Conservation (phyloP, 2,888 invertebrate genomes). For the Cyaniris semiargus region DNA sequence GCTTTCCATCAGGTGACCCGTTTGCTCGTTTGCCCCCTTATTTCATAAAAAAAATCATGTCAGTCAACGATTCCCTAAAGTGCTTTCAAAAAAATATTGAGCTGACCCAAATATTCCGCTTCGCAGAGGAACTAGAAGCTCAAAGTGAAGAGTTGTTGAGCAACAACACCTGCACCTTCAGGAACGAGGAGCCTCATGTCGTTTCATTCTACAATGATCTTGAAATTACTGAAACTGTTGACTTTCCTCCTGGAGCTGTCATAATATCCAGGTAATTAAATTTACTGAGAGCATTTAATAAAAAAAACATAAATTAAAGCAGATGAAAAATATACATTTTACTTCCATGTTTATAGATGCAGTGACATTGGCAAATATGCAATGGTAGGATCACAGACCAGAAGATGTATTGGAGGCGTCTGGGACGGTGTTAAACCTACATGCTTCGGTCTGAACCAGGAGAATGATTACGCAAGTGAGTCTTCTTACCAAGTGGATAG, state of each 20-base stretch:
- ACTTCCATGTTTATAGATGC: conserved; percentile 77
- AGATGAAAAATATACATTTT: not conserved
- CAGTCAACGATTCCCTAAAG: too few relatives aligned
- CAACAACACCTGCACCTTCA: conserved; percentile 88
- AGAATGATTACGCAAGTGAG: conserved; percentile 92
- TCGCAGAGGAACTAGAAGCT: conserved; percentile 73
- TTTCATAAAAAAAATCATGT: too few relatives aligned
- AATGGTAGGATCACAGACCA: conserved; percentile 86
- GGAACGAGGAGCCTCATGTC: conserved; percentile 89
- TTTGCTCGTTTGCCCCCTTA: too few relatives aligned
- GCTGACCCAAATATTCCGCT: not conserved
- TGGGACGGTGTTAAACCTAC: conserved; percentile 90
- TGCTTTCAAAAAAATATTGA: not conserved
- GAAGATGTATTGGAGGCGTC: conserved; percentile 87
- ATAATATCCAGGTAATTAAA: conserved; percentile 81
- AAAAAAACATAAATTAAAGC: not conserved
- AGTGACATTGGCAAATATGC: conserved; percentile 92
- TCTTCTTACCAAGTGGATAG: conserved; percentile 40
- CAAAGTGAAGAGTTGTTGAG: conserved; percentile 74
- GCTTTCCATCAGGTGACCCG: too few relatives aligned
- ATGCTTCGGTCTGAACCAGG: conserved; percentile 91
- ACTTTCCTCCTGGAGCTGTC: conserved; percentile 87
- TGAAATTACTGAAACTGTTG: conserved; percentile 87
- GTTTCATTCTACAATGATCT: conserved; percentile 90
- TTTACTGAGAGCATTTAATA: not conserved